phyloP scores from a whole-genome alignment of 2,888 invertebrate species.

The Leptarthrus brevirostris region DNA sequence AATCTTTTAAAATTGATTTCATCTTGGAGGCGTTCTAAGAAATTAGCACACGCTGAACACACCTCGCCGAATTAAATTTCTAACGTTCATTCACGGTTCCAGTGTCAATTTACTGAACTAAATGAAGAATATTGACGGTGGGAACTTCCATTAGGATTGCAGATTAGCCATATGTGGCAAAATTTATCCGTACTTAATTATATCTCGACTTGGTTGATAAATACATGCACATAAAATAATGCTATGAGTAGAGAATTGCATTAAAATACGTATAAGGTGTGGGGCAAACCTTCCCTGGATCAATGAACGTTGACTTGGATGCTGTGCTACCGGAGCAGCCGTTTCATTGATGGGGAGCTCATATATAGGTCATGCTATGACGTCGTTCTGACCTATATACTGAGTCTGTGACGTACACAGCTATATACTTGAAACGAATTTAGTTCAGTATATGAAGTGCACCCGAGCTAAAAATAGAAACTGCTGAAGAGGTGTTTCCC shows the following conservation, averaged over 20 bases:
- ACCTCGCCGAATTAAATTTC: too few relatives aligned
- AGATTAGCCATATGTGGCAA: too few relatives aligned
- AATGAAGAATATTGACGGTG: too few relatives aligned
- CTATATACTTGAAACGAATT: constrained; percentile 25
- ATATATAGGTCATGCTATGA: constrained; percentile 52
- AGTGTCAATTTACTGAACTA: too few relatives aligned
- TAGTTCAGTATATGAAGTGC: constrained; percentile 36
- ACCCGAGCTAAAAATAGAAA: constrained; percentile 43
- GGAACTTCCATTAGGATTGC: too few relatives aligned
- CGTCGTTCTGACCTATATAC: constrained; percentile 54
- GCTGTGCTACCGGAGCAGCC: constrained; percentile 28
- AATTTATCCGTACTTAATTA: too few relatives aligned
- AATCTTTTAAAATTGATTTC: too few relatives aligned
- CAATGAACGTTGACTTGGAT: constrained; percentile 32
- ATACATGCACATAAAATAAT: constrained; percentile 23
- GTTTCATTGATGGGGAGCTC: constrained; percentile 44
- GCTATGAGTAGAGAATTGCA: constrained; percentile 21
- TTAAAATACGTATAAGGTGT: constrained; percentile 6
- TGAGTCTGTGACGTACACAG: constrained; percentile 30
- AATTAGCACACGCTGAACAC: too few relatives aligned
- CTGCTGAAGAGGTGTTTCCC: constrained; percentile 44
- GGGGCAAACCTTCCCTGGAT: constrained; percentile 21
- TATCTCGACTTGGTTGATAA: constrained; percentile 9
- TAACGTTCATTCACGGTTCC: too few relatives aligned
- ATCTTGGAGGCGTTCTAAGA: too few relatives aligned